phyloP scores from a whole-genome alignment of 2,888 invertebrate species.

The Caenorhabditis zanzibari region DNA sequence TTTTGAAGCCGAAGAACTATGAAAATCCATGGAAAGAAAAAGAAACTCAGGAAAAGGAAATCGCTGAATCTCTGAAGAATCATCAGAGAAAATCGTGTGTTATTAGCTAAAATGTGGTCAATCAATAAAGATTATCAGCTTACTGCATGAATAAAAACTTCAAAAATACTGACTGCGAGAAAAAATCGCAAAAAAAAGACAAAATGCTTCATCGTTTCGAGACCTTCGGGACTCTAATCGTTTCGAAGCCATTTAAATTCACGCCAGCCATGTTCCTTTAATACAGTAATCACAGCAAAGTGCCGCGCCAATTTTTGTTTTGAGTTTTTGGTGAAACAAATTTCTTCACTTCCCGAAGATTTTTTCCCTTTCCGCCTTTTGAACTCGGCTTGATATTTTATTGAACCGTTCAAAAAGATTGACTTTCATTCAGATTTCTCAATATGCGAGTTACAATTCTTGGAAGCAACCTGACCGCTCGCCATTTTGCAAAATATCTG shows the following conservation, averaged over 20 bases:
- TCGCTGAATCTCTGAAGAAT: neutral
- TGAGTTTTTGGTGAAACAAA: too few species aligned
- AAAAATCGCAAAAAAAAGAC: neutral
- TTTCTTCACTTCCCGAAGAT: too few species aligned
- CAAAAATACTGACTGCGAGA: neutral
- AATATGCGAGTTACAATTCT: conserved; percentile 60
- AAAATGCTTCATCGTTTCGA: too few species aligned
- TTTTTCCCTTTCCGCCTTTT: too few species aligned
- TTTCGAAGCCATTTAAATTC: neutral
- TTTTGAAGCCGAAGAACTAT: conserved; percentile 29
- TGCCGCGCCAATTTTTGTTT: neutral
- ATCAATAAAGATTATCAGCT: too few species aligned
- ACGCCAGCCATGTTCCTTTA: neutral
- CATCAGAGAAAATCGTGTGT: neutral
- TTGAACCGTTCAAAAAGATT: too few species aligned
- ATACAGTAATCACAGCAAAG: neutral
- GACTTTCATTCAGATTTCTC: neutral
- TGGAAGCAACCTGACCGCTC: conserved; percentile 53
- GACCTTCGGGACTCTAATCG: too few species aligned
- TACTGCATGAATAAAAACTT: too few species aligned
- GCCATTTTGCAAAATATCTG: conserved; percentile 60
- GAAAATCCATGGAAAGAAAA: conserved; percentile 46
- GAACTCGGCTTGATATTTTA: too few species aligned
- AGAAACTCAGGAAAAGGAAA: conserved; percentile 21
- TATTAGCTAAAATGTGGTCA: conserved; percentile 13